These are phyloP conservation scores for Drosophila ambigua DNA, from an alignment of 1,140 invertebrate species.

Conservation along the genomic window DNA sequence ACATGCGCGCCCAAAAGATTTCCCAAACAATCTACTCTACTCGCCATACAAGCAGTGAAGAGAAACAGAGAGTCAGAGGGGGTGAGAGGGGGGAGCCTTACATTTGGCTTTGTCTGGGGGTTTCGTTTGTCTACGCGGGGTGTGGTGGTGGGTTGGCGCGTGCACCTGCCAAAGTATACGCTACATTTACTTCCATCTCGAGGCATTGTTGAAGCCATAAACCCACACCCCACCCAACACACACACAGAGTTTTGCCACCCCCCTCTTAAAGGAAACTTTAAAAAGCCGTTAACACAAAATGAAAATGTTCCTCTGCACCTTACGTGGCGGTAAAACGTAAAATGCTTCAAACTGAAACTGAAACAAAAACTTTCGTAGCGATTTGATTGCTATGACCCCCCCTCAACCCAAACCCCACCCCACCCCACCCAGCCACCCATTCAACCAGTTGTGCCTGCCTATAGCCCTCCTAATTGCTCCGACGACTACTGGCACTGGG, in stretches of 20 bases:
- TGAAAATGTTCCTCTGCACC: not conserved
- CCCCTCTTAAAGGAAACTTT: conserved; percentile 14
- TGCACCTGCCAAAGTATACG: conserved; percentile 26
- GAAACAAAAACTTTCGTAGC: not conserved
- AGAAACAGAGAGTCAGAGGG: not conserved
- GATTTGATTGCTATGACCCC: too few relatives aligned
- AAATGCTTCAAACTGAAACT: conserved; percentile 1
- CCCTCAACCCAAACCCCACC: too few relatives aligned
- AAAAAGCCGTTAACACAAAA: conserved; percentile 9
- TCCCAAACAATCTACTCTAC: conserved; percentile 32
- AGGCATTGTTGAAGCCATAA: conserved; percentile 12
- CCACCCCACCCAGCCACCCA: too few relatives aligned
- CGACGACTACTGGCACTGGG: too few relatives aligned
- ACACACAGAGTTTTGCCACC: too few relatives aligned
- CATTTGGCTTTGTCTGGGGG: conserved; percentile 33
- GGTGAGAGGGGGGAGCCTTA: not conserved
- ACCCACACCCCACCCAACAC: not conserved
- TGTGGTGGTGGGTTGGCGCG: not conserved
- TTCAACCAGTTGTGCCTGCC: too few relatives aligned
- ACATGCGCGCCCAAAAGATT: conserved; percentile 45
- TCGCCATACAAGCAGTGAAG: not conserved
- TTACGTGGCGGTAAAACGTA: not conserved
- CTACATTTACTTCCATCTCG: conserved; percentile 40
- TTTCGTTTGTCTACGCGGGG: not conserved
- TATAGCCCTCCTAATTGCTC: too few relatives aligned